Evolutionary conservation across 1,140 invertebrate species (phyloP).

Genomic region (Diuraphis noxia): DNA sequence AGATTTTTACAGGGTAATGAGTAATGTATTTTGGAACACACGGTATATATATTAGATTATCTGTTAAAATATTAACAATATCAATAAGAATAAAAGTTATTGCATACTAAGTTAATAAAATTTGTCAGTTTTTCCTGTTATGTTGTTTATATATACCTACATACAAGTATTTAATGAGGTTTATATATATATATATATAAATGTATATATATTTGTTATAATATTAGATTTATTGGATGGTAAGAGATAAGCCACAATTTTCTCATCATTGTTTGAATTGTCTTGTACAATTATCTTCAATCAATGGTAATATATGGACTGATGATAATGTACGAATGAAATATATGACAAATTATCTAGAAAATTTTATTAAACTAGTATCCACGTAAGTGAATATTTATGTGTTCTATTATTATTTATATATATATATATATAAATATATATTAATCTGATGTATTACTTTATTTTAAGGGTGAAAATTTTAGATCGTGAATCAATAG

Average conservation of each 20-base stretch:
- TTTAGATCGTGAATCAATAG: conserved; percentile 67
- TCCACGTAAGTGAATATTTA: conserved; percentile 58
- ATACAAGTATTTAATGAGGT: not conserved
- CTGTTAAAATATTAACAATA: too few relatives aligned
- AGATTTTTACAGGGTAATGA: too few relatives aligned
- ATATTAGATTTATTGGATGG: conserved; percentile 76
- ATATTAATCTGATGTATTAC: not conserved
- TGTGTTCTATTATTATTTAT: not conserved
- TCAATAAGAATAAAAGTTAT: not conserved
- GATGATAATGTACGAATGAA: conserved; percentile 67
- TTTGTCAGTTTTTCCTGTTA: not conserved
- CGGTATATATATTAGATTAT: too few relatives aligned
- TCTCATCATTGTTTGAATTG: conserved; percentile 77
- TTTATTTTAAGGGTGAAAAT: conserved; percentile 64
- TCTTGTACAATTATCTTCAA: conserved; percentile 76
- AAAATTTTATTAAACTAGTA: conserved; percentile 71
- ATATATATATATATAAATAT: too few relatives aligned
- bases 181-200: not conserved
- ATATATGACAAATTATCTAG: conserved; percentile 74
- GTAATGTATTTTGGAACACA: too few relatives aligned
- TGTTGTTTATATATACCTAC: not conserved
- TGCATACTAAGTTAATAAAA: not conserved
- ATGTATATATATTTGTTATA: conserved; percentile 55
- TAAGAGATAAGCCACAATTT: conserved; percentile 73
- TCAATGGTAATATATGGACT: conserved; percentile 73